Evolutionary conservation across 2,888 invertebrate genomes (phyloP).

Genomic region (Erebia aethiops): DNA sequence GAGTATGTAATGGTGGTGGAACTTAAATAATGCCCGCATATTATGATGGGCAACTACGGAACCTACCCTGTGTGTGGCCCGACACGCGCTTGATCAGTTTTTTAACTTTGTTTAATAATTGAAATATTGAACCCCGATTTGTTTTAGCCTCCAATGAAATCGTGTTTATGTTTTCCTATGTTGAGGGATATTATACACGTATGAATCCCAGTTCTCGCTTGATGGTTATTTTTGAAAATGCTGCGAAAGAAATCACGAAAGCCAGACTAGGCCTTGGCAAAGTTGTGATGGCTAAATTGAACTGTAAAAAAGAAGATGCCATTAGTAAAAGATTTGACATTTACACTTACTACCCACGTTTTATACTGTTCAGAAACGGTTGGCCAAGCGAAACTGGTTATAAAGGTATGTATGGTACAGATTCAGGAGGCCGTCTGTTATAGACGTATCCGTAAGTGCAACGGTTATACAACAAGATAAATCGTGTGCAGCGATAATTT

Average conservation of each 20-base stretch:
- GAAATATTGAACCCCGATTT: background rate
- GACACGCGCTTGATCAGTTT: too few relatives aligned
- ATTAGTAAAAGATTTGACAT: conserved; percentile 97
- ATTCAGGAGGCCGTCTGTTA: too few relatives aligned
- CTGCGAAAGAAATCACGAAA: conserved; percentile 91
- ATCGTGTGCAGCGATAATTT: too few relatives aligned
- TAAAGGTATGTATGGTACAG: background rate
- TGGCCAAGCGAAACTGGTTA: conserved; percentile 65
- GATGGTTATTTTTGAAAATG: conserved; percentile 98
- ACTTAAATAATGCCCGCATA: too few relatives aligned
- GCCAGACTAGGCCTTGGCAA: conserved; percentile 91
- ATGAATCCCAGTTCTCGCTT: conserved; percentile 96
- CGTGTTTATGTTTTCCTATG: conserved; percentile 99
- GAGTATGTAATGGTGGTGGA: too few relatives aligned
- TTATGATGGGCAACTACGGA: too few relatives aligned
- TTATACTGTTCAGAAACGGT: conserved; percentile 96
- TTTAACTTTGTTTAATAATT: too few relatives aligned
- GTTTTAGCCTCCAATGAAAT: conserved; percentile 96
- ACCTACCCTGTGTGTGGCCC: too few relatives aligned
- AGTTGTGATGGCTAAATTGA: conserved; percentile 97
- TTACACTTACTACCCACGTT: conserved; percentile 98
- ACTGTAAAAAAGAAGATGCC: conserved; percentile 95
- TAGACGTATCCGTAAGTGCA: too few relatives aligned
- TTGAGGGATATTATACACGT: conserved; percentile 93
- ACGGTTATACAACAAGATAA: too few relatives aligned